Percentiles rank a stretch among this genome's conserved stretches.
Conservation (phyloP, 1,140 invertebrate species). For the Helicoverpa armigera region DNA sequence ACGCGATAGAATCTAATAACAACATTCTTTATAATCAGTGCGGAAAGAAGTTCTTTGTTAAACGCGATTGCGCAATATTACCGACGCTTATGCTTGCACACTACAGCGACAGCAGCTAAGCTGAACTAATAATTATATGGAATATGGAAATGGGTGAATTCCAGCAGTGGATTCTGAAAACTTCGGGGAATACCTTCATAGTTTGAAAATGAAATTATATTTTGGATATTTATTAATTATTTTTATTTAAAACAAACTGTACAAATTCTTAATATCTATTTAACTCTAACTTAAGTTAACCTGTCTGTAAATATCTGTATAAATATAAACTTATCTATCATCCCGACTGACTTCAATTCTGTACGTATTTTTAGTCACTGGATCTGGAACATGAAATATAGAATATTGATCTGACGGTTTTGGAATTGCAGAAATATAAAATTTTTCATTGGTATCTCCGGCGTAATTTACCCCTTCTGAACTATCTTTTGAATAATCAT, state of each 20-base stretch:
- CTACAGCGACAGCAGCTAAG: too few relatives aligned
- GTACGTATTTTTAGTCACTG: not conserved
- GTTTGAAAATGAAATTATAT: too few relatives aligned
- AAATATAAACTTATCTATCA: not conserved
- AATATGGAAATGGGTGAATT: too few relatives aligned
- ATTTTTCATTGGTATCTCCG: not conserved
- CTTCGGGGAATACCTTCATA: too few relatives aligned
- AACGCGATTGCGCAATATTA: too few relatives aligned
- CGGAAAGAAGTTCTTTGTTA: too few relatives aligned
- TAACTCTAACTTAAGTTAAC: not conserved
- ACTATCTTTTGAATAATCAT: slow-evolving; percentile 24
- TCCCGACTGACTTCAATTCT: not conserved
- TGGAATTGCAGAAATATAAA: slow-evolving; percentile 11
- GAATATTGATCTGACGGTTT: slow-evolving; percentile 7
- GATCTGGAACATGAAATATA: not conserved
- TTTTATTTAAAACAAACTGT: slow-evolving; percentile 25
- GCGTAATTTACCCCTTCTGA: not conserved
- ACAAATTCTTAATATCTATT: slow-evolving; percentile 2
- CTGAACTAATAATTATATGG: too few relatives aligned
- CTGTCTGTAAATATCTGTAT: too few relatives aligned
- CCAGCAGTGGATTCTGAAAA: too few relatives aligned
- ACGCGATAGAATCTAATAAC: not conserved
- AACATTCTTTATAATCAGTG: too few relatives aligned
- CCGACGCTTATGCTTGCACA: too few relatives aligned
- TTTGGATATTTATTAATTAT: slow-evolving; percentile 13